phyloP scores from a whole-genome alignment of 2,888 invertebrate species.

The Cactoblastis cactorum region DNA sequence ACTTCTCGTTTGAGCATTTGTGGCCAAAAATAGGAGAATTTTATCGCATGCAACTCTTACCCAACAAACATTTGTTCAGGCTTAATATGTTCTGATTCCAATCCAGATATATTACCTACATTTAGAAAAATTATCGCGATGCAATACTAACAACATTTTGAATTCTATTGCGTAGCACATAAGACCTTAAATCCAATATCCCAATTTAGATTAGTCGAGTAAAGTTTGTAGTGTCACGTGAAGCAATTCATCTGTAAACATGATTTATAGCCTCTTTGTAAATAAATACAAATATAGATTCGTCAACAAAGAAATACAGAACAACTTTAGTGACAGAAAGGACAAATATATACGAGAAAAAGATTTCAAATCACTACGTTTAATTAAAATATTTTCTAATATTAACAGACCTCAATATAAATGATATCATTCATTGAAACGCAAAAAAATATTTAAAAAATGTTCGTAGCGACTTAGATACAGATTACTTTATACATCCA shows the following conservation, averaged over 20 bases:
- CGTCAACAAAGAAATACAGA: too few relatives aligned
- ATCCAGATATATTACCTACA: background rate
- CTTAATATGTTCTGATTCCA: background rate
- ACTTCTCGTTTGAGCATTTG: too few relatives aligned
- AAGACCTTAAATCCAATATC: background rate
- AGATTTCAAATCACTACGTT: background rate
- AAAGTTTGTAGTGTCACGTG: constrained; percentile 34
- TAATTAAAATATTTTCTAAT: too few relatives aligned
- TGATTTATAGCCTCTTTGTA: constrained; percentile 31
- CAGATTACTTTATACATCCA: background rate
- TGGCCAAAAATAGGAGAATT: too few relatives aligned
- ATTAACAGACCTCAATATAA: too few relatives aligned
- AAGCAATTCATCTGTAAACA: constrained; percentile 41
- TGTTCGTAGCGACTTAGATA: background rate
- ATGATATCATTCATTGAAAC: too few relatives aligned
- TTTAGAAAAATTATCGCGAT: constrained; percentile 13
- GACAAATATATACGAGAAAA: background rate
- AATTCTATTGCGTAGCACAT: background rate
- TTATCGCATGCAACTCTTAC: too few relatives aligned
- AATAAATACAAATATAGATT: too few relatives aligned
- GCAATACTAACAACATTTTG: background rate
- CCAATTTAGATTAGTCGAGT: constrained; percentile 15
- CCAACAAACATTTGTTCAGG: background rate
- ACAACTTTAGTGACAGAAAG: background rate
- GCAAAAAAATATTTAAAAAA: background rate